Conservation (phyloP, 2,888 invertebrate species). For the Orchesella flavescens region DNA sequence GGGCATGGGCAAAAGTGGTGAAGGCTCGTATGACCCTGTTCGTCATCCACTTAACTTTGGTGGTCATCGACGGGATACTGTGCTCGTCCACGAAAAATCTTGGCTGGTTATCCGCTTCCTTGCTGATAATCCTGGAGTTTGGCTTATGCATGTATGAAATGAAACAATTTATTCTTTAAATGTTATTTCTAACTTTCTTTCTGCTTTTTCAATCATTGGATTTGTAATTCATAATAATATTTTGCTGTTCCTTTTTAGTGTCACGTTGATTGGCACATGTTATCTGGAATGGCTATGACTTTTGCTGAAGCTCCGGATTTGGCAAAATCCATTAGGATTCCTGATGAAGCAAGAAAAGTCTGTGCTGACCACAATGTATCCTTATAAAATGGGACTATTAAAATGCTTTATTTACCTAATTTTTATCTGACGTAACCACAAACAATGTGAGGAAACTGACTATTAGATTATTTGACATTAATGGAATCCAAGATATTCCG, state of each 20-base stretch:
- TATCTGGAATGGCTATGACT: conserved; percentile 44
- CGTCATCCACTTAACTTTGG: conserved; percentile 12
- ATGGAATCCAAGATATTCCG: no score
- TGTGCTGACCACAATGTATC: conserved; percentile 1
- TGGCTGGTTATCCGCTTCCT: conserved; percentile 61
- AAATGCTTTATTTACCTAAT: no score
- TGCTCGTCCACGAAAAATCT: conserved; percentile 42
- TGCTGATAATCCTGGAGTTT: conserved; percentile 63
- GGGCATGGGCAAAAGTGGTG: conserved; percentile 49
- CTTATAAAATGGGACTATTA: no score
- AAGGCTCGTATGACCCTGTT: conserved; percentile 35
- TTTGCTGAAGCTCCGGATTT: conserved; percentile 32
- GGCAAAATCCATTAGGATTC: background rate
- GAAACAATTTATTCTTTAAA: no score
- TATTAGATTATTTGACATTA: no score
- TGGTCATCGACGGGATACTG: conserved; percentile 58
- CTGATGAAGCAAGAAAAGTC: conserved; percentile 4
- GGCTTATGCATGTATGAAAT: conserved; percentile 62
- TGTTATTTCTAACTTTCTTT: background rate
- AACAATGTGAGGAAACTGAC: no score
- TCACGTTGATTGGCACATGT: conserved; percentile 55
- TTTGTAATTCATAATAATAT: background rate
- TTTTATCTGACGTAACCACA: no score
- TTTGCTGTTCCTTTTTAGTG: conserved; percentile 26
- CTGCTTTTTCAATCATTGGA: background rate